Conservation (phyloP, 2,113 vertebrate species). For the Melospiza georgiana region DNA sequence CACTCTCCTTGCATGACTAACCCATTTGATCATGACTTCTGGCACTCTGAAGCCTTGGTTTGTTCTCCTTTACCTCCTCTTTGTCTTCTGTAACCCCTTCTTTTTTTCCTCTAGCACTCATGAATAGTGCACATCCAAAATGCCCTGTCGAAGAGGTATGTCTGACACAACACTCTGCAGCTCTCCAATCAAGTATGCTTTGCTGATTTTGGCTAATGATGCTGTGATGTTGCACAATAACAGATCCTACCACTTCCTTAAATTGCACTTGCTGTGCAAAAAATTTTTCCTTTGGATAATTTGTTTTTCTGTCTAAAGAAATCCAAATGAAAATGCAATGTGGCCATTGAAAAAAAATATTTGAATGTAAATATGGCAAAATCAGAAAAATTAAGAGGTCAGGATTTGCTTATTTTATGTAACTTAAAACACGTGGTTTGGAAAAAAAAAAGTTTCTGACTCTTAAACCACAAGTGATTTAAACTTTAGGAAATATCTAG, state of each 20-base stretch:
- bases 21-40: background rate
- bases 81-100: constrained; percentile 78
- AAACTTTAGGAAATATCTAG: background rate
- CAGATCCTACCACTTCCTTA: background rate
- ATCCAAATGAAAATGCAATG: background rate
- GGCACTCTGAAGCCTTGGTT: constrained; percentile 26
- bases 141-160: constrained; percentile 82
- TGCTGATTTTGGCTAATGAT: background rate
- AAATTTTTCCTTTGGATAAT: background rate
- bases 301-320: background rate
- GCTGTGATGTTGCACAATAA: background rate
- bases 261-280: background rate
- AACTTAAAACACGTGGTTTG: background rate
- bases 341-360: constrained; percentile 2
- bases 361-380: constrained; percentile 13
- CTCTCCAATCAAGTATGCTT: constrained; percentile 33
- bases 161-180: constrained; percentile 34
- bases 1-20: constrained; percentile 11
- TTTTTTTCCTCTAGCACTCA: constrained; percentile 80
- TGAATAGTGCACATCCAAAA: constrained; percentile 81
- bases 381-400: background rate
- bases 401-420: background rate
- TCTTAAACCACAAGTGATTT: background rate
- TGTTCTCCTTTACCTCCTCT: constrained; percentile 46
- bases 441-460: background rate